A percentile compares a stretch with the other conserved stretches of the same genome.
These are phyloP conservation scores for Coccyzus lansbergi DNA, from an alignment of 2,797 vertebrate species.

Conservation along the genomic window DNA sequence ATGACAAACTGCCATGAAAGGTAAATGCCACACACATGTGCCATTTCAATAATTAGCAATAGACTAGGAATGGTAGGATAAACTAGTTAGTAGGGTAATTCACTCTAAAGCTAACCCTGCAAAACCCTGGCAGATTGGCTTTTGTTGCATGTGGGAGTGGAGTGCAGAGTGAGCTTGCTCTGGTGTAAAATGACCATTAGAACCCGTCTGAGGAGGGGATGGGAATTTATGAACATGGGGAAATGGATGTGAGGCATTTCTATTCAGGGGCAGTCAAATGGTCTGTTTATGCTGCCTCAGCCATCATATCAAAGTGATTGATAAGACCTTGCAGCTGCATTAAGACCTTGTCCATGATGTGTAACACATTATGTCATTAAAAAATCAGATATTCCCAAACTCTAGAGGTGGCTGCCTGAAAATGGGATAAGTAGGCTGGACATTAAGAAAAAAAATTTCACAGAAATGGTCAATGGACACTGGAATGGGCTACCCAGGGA, in stretches of 20 bases:
- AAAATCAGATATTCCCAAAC: background rate
- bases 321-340: background rate
- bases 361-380: background rate
- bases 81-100: background rate
- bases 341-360: background rate
- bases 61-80: background rate
- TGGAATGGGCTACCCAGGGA: too few species aligned
- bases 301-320: background rate
- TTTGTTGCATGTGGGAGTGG: background rate
- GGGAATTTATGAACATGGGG: accelerated
- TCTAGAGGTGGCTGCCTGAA: background rate
- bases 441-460: too few species aligned
- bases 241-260: background rate
- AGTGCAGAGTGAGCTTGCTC: background rate
- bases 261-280: background rate
- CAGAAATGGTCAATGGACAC: too few species aligned
- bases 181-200: background rate
- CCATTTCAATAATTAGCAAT: background rate
- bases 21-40: background rate
- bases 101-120: background rate
- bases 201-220: too few species aligned
- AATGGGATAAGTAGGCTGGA: background rate
- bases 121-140: background rate
- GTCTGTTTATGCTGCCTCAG: background rate
- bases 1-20: background rate